These are phyloP conservation scores for Fregata magnificens DNA, from an alignment of 2,113 vertebrate genomes.

Conservation along the genomic window DNA sequence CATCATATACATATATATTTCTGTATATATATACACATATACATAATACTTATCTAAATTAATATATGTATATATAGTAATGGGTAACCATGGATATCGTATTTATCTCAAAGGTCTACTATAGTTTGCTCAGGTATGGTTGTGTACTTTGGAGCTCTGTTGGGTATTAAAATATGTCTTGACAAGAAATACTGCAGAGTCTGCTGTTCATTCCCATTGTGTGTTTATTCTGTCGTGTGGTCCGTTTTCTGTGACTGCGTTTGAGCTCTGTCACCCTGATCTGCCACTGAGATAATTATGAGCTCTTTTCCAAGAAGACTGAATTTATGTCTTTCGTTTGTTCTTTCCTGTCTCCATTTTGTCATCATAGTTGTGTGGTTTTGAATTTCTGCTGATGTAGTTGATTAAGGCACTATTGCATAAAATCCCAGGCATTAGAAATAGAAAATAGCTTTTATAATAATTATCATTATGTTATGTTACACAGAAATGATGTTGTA, in stretches of 20 bases:
- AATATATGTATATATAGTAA: neutral
- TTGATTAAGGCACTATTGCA: neutral
- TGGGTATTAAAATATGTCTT: neutral
- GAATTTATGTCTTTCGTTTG: neutral
- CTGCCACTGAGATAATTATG: neutral
- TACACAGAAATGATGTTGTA: neutral
- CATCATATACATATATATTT: neutral
- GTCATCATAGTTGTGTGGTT: neutral
- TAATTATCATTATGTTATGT: neutral
- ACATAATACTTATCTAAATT: neutral
- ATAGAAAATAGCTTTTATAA: neutral
- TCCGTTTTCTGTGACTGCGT: neutral
- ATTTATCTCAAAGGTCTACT: neutral
- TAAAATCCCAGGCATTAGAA: neutral
- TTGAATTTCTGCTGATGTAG: neutral
- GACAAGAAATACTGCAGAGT: neutral
- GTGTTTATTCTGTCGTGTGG: neutral
- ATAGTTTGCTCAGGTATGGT: neutral
- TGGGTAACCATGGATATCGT: fast-evolving
- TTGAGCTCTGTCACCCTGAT: neutral
- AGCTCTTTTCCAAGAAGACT: neutral
- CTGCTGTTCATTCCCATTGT: neutral
- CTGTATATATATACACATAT: neutral
- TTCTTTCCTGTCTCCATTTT: neutral
- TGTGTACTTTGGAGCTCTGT: neutral